A percentile compares a stretch with the other conserved stretches of the same genome.
These are phyloP conservation scores for Pandemis heparana DNA, from an alignment of 2,888 invertebrate species.

Conservation along the genomic window DNA sequence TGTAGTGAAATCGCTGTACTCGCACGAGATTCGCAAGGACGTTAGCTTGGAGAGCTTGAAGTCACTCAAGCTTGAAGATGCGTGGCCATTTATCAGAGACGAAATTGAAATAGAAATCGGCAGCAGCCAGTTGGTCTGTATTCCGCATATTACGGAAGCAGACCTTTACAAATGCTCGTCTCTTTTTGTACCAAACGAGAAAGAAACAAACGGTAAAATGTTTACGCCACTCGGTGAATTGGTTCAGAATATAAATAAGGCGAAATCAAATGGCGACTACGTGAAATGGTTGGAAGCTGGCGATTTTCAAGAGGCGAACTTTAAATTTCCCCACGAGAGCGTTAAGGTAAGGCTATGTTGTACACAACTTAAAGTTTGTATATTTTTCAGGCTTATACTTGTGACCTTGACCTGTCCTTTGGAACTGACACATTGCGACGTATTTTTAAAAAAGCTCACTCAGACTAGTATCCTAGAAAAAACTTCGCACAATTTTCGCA, in stretches of 20 bases:
- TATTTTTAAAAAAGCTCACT: background rate
- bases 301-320: conserved; percentile 70
- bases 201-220: conserved; percentile 78
- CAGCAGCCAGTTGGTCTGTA: conserved; percentile 80
- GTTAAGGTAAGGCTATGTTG: conserved; percentile 63
- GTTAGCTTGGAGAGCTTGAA: conserved; percentile 77
- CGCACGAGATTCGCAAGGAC: conserved; percentile 82
- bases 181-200: conserved; percentile 79
- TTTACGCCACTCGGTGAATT: conserved; percentile 79
- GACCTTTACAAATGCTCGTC: conserved; percentile 80
- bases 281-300: conserved; percentile 73
- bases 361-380: background rate
- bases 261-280: conserved; percentile 71
- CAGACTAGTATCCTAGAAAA: background rate
- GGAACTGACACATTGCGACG: background rate
- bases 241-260: conserved; percentile 72
- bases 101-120: conserved; percentile 84
- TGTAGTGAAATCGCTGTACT: conserved; percentile 79
- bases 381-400: conserved; percentile 19
- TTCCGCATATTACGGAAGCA: conserved; percentile 83
- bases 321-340: conserved; percentile 83
- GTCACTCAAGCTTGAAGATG: conserved; percentile 80
- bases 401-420: conserved; percentile 57
- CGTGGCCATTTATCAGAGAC: conserved; percentile 83
- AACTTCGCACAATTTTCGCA: background rate